Base-by-base conservation (phyloP, 2,113 vertebrate genomes). In the Neolamprologus longior region DNA sequence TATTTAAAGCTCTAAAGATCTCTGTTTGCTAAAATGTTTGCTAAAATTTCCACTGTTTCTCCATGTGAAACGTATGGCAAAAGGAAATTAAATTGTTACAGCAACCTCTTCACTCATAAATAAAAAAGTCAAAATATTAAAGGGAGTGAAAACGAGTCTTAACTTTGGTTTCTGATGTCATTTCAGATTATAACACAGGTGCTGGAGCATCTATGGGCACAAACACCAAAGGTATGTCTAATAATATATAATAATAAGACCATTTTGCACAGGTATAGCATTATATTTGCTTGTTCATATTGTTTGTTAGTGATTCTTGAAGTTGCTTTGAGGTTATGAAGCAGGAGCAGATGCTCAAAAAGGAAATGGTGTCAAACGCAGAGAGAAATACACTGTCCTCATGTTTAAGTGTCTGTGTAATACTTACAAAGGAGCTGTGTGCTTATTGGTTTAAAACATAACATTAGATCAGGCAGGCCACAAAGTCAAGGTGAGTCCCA, bases 201-300 rank as follows among this genome's bases (percentile, higher is more conserved):
- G 54, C 73, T 68, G 90, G 71, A 71, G 40, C 84, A 4, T 82
- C 88, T 5, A 3, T 84, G 82, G 80, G 90, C 19, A 76, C 87
- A 54, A 91, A 91, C n/a, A 91, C 89, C 26, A 93, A 93, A 89
- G 92, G 93, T 93, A 84, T 21, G 14, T 76, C 73, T n/a, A n/a
- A 63, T 63, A 63, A 35, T 63, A 63, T 63, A 33, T 28, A 52
- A 52, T 50, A 78, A 50, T 6, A 78, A 5, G 15, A 52, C 10
- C 45, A 33, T 78, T 33, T 78, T 78, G 71, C 73, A 78, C 73
- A 78, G 45, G 1, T 45, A 35, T 4, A 33, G 1, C 5, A 71
- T 21, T 83, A 31, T 54, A 4, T 54, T 7, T 33, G 19, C 54
- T 58, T 8, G 5, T 84, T 7, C 26, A 5, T 78, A 19, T 78